Evolutionary conservation across 2,888 invertebrate species (phyloP).

Genomic region (Phytoseiulus persimilis): DNA sequence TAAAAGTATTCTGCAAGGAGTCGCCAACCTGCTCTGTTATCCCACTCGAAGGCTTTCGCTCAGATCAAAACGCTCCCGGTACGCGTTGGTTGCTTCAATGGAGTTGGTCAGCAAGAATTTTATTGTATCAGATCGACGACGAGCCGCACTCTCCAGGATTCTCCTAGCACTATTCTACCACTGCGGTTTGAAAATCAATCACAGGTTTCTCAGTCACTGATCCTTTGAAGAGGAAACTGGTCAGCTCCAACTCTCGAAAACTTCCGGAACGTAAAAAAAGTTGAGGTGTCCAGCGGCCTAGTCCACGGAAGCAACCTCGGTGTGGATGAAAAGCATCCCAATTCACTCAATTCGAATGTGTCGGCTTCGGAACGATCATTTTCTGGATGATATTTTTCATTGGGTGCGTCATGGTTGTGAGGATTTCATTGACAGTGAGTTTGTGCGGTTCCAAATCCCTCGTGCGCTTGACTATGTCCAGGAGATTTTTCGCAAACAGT

Average conservation of each 20-base stretch:
- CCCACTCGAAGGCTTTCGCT: neutral
- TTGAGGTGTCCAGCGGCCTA: too few relatives aligned
- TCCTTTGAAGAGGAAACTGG: too few relatives aligned
- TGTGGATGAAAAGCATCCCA: too few relatives aligned
- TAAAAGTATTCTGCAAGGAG: neutral
- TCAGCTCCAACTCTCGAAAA: too few relatives aligned
- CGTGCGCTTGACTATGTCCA: constrained; percentile 7
- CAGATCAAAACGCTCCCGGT: neutral
- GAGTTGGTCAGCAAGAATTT: neutral
- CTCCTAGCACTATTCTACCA: too few relatives aligned
- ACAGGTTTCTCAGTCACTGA: too few relatives aligned
- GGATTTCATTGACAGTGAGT: neutral
- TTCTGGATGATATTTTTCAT: constrained; percentile 19
- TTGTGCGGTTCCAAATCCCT: neutral
- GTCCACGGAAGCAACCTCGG: too few relatives aligned
- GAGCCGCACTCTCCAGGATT: neutral
- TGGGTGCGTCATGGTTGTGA: neutral
- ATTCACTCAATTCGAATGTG: neutral
- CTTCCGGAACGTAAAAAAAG: too few relatives aligned
- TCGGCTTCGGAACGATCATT: neutral
- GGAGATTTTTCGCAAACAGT: neutral
- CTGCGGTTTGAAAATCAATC: too few relatives aligned
- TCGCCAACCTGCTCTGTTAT: neutral
- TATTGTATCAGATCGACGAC: neutral
- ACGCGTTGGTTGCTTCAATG: neutral